Evolutionary conservation across 2,797 vertebrate genomes (phyloP).

Genomic region (Morelia viridis): DNA sequence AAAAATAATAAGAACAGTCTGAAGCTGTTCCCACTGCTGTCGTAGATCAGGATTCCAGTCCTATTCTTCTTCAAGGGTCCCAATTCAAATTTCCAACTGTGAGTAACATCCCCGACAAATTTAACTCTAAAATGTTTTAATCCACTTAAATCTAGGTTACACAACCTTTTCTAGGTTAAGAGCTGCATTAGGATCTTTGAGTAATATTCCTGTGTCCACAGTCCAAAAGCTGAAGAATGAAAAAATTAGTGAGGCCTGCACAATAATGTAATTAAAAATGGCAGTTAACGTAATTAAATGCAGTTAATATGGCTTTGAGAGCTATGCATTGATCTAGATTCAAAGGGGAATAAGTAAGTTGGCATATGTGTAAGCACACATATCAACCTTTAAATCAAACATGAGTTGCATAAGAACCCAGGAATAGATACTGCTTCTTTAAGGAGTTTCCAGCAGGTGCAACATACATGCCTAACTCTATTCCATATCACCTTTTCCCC

Average conservation of each 20-base stretch:
- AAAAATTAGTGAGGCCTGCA: not conserved
- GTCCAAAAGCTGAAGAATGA: not conserved
- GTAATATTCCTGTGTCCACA: not conserved
- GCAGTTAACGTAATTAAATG: not conserved
- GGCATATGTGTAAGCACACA: not conserved
- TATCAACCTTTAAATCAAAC: not conserved
- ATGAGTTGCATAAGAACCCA: not conserved
- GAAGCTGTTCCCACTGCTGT: not conserved
- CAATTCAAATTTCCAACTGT: not conserved
- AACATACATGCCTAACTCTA: not conserved
- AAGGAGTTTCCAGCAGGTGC: not conserved
- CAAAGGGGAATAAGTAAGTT: not conserved
- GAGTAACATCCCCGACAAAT: too few relatives aligned
- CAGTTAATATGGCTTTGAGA: not conserved
- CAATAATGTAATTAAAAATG: not conserved
- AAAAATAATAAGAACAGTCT: not conserved
- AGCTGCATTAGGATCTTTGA: not conserved
- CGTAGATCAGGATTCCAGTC: not conserved
- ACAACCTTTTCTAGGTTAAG: not conserved
- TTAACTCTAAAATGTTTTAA: not conserved
- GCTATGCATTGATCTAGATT: not conserved
- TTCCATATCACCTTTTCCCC: not conserved
- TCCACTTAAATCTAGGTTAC: not conserved
- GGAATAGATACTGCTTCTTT: not conserved
- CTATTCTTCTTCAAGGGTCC: not conserved